Evolutionary conservation across 2,888 invertebrate genomes (phyloP), one percentile per base, ranked within the genome.

Genomic region (Pristionchus arcanus): DNA sequence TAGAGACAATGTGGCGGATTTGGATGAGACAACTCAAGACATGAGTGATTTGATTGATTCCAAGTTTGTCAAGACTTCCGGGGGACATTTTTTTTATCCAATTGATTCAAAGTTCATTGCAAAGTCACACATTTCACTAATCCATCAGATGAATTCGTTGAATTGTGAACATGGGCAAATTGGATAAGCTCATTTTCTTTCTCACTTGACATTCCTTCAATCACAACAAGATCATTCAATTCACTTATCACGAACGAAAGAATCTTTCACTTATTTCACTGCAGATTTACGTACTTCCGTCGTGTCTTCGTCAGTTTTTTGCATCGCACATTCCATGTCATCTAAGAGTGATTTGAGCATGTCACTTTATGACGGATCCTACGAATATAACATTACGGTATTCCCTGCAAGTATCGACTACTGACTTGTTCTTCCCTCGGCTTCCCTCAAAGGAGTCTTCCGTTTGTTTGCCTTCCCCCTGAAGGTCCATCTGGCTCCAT

Each of bases 291-390:
- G 77, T 21, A 77, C 2, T 71, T 34, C 42, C 42, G 42, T 77
- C 77, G 5, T 77, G 77, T 77, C 77, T 42, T 77, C 77, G 37
- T 77, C 77, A 77, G 9, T 77, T 77, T 74, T 77, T 77, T 77
- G 77, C 77, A 77, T 42, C 25, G 21, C 77, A 77, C 77, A 77
- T 42, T 77, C 42, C 77, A 77, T 77, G 77, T 77, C 77, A 77
- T 77, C 31, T 42, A 19, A 25, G 42, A 71, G 71, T 71, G 71
- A 71, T 71, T 71, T 21, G 31, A 13, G 34, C 71, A 19, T 71
- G 34, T 71, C 71, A 71, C 71, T n/a, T 28, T 28, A 71, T 19
- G 71, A 71, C 31, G 34, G 19, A 34, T 71, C 31, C 34, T 71
- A 31, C 28, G 16, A 31, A n/a, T 21, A 77, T 77, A 15, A 42